phyloP scores from a whole-genome alignment of 2,113 vertebrate genomes.

The Protobothrops mucrosquamatus region DNA sequence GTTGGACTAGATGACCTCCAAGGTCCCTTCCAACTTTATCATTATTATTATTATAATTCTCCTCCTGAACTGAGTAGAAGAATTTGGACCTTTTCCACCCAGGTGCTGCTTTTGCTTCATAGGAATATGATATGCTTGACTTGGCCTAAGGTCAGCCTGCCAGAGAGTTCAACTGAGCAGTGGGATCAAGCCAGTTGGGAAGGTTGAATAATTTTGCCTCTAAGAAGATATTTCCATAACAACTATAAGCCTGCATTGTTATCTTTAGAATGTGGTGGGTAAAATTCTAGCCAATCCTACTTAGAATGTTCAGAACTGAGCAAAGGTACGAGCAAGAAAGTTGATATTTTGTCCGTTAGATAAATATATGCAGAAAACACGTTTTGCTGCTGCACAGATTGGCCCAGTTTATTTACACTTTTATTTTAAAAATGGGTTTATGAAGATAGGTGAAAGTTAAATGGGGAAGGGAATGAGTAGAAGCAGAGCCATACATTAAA shows the following conservation, averaged over 20 bases:
- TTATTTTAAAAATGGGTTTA: not conserved
- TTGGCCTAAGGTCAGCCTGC: not conserved
- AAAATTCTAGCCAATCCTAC: not conserved
- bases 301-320: not conserved
- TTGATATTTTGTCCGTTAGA: not conserved
- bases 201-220: not conserved
- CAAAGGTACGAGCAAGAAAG: not conserved
- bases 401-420: not conserved
- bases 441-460: not conserved
- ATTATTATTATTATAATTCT: too few relatives aligned
- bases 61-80: not conserved
- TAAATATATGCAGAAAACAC: not conserved
- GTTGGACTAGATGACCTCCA: too few relatives aligned
- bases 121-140: not conserved
- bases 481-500: too few relatives aligned
- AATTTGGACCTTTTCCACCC: not conserved
- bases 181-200: not conserved
- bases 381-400: not conserved
- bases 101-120: not conserved
- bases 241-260: not conserved
- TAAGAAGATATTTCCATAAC: not conserved
- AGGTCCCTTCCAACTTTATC: too few relatives aligned
- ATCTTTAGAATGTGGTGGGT: not conserved
- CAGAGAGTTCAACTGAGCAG: not conserved
- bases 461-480: not conserved